A percentile compares a stretch with the other conserved stretches of the same genome.
Evolutionary conservation across 64 coral and sea anemone genomes (phyloP).

Genomic region (Stichodactyla helianthus): DNA sequence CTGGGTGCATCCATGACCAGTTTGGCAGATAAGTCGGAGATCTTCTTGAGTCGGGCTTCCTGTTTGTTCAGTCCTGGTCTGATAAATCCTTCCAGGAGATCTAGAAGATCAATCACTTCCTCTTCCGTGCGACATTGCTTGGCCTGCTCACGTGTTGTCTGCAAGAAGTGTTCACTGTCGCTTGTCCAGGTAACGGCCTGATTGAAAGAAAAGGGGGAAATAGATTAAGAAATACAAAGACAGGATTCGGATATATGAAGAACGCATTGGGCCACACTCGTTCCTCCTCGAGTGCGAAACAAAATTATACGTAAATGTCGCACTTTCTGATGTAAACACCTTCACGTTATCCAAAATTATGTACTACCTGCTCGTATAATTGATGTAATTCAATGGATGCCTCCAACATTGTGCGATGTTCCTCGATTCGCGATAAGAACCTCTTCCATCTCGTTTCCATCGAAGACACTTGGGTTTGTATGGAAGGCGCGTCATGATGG

Average conservation of each 20-base stretch:
- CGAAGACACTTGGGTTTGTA: slow-evolving; percentile 62
- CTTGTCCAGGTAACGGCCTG: slow-evolving; percentile 85
- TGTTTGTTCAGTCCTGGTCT: slow-evolving; percentile 88
- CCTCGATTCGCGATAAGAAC: slow-evolving; percentile 84
- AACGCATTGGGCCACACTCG: neutral
- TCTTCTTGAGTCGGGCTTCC: slow-evolving; percentile 72
- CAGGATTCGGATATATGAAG: neutral
- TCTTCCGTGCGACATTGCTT: slow-evolving; percentile 86
- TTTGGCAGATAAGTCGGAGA: slow-evolving; percentile 85
- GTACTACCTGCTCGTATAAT: slow-evolving; percentile 84
- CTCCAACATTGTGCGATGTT: slow-evolving; percentile 83
- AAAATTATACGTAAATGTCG: neutral
- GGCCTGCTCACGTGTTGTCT: slow-evolving; percentile 73
- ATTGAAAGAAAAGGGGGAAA: neutral
- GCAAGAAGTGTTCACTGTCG: slow-evolving; percentile 95
- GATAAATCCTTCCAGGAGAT: slow-evolving; percentile 83
- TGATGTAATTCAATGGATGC: slow-evolving; percentile 90
- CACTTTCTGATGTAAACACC: neutral
- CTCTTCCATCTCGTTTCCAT: slow-evolving; percentile 93
- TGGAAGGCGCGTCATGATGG: slow-evolving; percentile 77
- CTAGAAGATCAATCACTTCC: slow-evolving; percentile 72
- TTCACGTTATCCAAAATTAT: neutral
- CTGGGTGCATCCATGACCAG: slow-evolving; percentile 73
- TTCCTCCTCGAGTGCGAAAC: too few relatives aligned
- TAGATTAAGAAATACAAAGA: neutral